A percentile compares a stretch with the other conserved stretches of the same genome.
Conservation (phyloP, 2,797 vertebrate species). For the Pteronotus mesoamericanus region DNA sequence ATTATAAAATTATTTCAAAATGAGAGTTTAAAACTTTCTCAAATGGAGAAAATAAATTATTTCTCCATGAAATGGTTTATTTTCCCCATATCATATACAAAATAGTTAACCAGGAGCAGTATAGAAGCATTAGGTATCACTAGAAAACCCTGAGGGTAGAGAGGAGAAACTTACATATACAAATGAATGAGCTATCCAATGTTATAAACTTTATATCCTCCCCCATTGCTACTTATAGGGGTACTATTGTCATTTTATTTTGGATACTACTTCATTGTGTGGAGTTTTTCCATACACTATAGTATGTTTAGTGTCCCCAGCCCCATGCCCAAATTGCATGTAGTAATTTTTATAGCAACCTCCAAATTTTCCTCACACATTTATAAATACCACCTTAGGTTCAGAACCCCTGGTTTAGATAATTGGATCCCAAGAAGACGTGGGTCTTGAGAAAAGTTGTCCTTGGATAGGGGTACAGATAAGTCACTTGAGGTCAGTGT, state of each 20-base stretch:
- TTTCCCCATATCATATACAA: background rate
- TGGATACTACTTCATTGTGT: background rate
- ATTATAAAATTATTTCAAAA: background rate
- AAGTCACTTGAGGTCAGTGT: background rate
- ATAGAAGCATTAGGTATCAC: too few species aligned
- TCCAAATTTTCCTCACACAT: background rate
- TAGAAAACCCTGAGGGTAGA: background rate
- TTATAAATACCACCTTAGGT: background rate
- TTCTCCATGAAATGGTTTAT: background rate
- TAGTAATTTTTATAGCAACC: background rate
- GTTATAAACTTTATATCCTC: background rate
- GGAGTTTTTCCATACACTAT: background rate
- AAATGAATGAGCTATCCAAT: background rate
- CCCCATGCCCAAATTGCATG: background rate
- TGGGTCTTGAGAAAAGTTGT: background rate
- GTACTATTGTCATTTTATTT: background rate
- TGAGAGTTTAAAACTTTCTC: background rate
- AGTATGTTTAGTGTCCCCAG: background rate
- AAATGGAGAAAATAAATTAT: background rate
- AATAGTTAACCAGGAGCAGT: background rate
- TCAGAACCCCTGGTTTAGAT: background rate
- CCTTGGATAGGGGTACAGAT: background rate
- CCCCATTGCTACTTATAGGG: too few species aligned
- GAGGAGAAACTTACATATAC: background rate
- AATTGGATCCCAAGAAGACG: background rate